Evolutionary conservation across 2,888 invertebrate species (phyloP), one percentile per base, ranked within the genome.

Genomic region (Chrysodeixis includens): DNA sequence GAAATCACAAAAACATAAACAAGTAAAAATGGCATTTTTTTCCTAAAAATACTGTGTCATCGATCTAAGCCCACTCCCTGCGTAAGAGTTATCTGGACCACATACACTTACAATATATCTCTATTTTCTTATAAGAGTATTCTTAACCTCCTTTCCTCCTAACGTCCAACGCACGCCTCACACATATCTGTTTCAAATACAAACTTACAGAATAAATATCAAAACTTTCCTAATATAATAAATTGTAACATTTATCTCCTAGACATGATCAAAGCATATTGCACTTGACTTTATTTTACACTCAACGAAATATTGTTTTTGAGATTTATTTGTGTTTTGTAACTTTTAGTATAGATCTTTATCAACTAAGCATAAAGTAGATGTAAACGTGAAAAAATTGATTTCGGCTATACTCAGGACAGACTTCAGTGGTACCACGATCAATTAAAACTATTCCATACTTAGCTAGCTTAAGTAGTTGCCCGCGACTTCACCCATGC

Each of bases 241-340:
- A 40, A 40, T 40, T 40, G 40, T 40, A 40, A 40, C 40, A n/a
- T 40, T 40, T 40, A 40, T 40, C 40, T n/a, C n/a, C 40, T 40
- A 4, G n/a, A 40, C 40, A 40, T 40, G 30, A n/a, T 30, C n/a
- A 18, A 20, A 40, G 7, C 55, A 26, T 16, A 0, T 16, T 60
- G 30, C 32, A n/a, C 0, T 9, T 16, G 35, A 52, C 54, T 51
- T 51, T 16, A 49, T 56, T 56, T 59, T 46, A 40, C 40, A n/a
- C 40, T 40, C 5, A n/a, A n/a, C 14, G n/a, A 40, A 40, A 40
- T 40, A 40, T 40, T 4, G 40, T 3, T 40, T 7, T 4, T 40
- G n/a, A 40, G 40, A 40, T 40, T n/a, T n/a, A 40, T n/a, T 14
- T n/a, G 14, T 4, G n/a, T n/a, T 4, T 4, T 26, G 6, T 26